These are phyloP conservation scores for Orchesella cincta DNA, from an alignment of 1,140 invertebrate genomes.

Conservation along the genomic window DNA sequence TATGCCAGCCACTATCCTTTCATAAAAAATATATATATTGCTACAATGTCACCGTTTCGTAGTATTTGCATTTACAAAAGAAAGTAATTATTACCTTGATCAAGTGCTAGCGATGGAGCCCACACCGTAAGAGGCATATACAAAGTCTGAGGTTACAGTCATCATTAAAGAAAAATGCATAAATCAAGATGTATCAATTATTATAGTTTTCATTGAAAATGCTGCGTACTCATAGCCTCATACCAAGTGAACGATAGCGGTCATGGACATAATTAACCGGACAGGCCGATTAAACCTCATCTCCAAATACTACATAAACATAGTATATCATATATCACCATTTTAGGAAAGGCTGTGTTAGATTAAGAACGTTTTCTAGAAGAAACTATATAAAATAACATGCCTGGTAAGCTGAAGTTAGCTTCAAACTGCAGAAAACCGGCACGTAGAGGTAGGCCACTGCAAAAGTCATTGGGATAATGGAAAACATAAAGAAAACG, in stretches of 20 bases:
- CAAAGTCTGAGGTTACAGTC: constrained; percentile 58
- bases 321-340: not conserved
- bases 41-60: not conserved
- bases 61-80: not conserved
- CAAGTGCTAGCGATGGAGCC: constrained; percentile 85
- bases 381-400: constrained; percentile 16
- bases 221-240: constrained; percentile 49
- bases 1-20: constrained; percentile 71
- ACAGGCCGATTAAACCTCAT: constrained; percentile 68
- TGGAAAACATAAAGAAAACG: constrained; percentile 53
- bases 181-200: not conserved
- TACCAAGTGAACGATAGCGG: constrained; percentile 78
- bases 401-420: constrained; percentile 83
- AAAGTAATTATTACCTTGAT: constrained; percentile 65
- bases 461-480: constrained; percentile 56
- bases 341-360: not conserved
- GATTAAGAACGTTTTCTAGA: not conserved
- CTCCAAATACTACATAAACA: constrained; percentile 66
- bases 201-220: not conserved
- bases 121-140: constrained; percentile 86
- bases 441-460: constrained; percentile 61
- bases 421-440: constrained; percentile 59
- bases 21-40: constrained; percentile 44
- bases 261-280: constrained; percentile 68
- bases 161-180: not conserved